phyloP scores from a whole-genome alignment of 2,888 invertebrate species.

The Invenusta paracnida region DNA sequence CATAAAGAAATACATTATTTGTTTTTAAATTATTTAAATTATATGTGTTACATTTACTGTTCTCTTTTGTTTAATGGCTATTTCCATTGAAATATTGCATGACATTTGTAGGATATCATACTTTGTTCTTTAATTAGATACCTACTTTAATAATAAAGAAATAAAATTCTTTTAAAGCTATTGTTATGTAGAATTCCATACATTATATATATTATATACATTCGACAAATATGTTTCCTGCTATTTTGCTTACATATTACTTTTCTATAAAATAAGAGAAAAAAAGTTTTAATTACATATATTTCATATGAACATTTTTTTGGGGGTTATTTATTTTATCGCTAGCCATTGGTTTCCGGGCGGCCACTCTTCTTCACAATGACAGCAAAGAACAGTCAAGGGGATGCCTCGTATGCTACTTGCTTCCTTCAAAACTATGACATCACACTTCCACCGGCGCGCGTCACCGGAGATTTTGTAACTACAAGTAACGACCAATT shows the following conservation, averaged over 20 bases:
- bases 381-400: conserved; percentile 49
- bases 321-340: no score
- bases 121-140: no score
- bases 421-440: conserved; percentile 50
- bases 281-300: background rate
- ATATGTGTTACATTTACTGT: no score
- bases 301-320: no score
- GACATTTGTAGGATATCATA: no score
- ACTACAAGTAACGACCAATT: conserved; percentile 46
- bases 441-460: conserved; percentile 48
- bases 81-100: no score
- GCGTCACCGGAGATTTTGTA: conserved; percentile 47
- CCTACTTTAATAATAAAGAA: no score
- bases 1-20: no score
- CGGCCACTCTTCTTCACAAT: conserved; percentile 49
- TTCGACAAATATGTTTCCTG: background rate
- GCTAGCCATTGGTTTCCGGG: conserved; percentile 42
- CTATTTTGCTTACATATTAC: background rate
- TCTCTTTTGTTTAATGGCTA: no score
- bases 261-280: background rate
- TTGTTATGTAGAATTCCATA: background rate
- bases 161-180: background rate
- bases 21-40: no score
- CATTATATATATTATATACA: background rate
- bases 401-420: conserved; percentile 46